Percentiles rank a stretch among this genome's conserved stretches.
phyloP scores from a whole-genome alignment of 2,888 invertebrate genomes.

The Scaptodrosophila latifasciaeformis region DNA sequence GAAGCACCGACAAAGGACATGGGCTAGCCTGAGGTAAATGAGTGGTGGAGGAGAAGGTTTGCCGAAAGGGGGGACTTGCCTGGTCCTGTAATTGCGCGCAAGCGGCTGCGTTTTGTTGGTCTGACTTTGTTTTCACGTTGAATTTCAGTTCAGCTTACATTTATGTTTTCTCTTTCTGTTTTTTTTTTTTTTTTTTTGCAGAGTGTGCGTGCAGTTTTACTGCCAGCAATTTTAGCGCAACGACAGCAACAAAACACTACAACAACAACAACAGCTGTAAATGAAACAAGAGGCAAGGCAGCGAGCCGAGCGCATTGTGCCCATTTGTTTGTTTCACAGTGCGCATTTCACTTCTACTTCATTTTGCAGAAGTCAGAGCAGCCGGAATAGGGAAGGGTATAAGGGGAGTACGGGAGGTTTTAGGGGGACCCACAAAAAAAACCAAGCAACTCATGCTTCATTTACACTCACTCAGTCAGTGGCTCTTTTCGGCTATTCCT shows the following conservation, averaged over 20 bases:
- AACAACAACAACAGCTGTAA: conserved; percentile 16
- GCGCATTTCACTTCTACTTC: conserved; percentile 44
- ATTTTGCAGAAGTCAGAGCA: conserved; percentile 41
- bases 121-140: not conserved
- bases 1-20: no score
- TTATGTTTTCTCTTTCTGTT: conserved; percentile 41
- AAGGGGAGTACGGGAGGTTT: no score
- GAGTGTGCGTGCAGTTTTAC: conserved; percentile 63
- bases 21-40: no score
- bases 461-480: no score
- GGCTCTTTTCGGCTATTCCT: conserved; percentile 4
- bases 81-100: no score
- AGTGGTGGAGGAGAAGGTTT: not conserved
- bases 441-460: conserved; percentile 32
- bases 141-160: no score
- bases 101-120: not conserved
- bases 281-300: conserved; percentile 26
- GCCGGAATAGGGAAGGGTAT: no score
- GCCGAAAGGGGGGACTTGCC: not conserved
- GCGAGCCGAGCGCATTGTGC: conserved; percentile 38
- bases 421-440: no score
- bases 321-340: conserved; percentile 22
- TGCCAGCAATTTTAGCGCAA: conserved; percentile 40
- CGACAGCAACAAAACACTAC: conserved; percentile 24
- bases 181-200: conserved; percentile 23